A percentile compares a stretch with the other conserved stretches of the same genome.
These are phyloP conservation scores for Ophioderma brevispina DNA, from an alignment of 35 echinoderm and acorn worm species.

Conservation along the genomic window DNA sequence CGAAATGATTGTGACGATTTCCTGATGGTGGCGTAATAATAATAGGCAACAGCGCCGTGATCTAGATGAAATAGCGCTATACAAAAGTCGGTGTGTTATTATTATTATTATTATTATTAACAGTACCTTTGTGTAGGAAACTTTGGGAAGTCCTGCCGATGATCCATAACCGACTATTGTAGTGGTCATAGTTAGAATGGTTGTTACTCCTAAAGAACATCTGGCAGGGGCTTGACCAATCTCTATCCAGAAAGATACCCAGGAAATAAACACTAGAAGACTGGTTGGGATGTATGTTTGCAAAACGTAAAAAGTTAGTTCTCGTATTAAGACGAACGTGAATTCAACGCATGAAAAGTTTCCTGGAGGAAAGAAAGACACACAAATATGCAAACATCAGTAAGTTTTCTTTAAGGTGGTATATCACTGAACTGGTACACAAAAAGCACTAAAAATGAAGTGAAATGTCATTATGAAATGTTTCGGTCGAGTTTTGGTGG, in stretches of 20 bases:
- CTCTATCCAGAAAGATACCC: slow-evolving; percentile 96
- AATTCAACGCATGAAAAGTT: slow-evolving; percentile 75
- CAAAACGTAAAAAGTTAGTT: slow-evolving; percentile 86
- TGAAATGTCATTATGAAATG: no score
- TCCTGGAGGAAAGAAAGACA: slow-evolving; percentile 11
- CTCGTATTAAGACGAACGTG: slow-evolving; percentile 64
- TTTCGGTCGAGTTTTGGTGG: no score
- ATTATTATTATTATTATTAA: no score
- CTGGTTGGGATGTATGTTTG: slow-evolving; percentile 86
- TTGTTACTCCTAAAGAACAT: slow-evolving; percentile 86
- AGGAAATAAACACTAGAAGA: slow-evolving; percentile 80
- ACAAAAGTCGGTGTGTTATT: no score
- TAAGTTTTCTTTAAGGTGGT: no score
- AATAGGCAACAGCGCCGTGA: no score
- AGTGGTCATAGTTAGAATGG: slow-evolving; percentile 88
- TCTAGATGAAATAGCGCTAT: no score
- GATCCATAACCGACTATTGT: slow-evolving; percentile 79
- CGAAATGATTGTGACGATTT: no score
- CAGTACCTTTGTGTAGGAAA: slow-evolving; percentile 89
- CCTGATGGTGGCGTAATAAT: no score
- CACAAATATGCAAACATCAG: not conserved
- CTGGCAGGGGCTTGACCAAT: slow-evolving; percentile 82
- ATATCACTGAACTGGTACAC: no score
- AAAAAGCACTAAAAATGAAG: no score
- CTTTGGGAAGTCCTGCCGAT: slow-evolving; percentile 78